phyloP scores from a whole-genome alignment of 2,888 invertebrate genomes.

The Cerceris rybyensis region DNA sequence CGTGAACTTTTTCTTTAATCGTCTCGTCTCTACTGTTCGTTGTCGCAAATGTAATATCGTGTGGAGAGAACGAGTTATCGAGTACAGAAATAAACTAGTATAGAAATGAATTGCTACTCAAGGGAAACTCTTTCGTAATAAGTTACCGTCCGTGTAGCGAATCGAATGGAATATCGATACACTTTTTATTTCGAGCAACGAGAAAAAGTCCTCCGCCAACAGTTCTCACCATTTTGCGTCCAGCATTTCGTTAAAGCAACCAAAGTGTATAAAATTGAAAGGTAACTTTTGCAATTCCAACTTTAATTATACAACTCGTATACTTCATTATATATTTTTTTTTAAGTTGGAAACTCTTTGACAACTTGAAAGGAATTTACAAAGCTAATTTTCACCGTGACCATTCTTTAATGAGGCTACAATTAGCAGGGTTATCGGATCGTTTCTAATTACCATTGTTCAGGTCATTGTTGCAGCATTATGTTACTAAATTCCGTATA shows the following conservation, averaged over 20 bases:
- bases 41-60: background rate
- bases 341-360: no score
- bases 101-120: conserved; percentile 3
- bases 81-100: conserved; percentile 8
- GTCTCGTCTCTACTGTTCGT: no score
- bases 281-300: background rate
- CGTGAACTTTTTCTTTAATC: no score
- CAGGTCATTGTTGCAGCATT: no score
- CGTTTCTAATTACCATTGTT: no score
- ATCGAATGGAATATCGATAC: conserved; percentile 8
- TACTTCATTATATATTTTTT: background rate
- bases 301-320: background rate
- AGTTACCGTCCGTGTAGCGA: conserved; percentile 12
- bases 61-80: background rate
- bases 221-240: background rate
- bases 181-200: background rate
- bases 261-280: background rate
- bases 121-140: conserved; percentile 25
- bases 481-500: no score
- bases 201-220: conserved; percentile 25
- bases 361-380: no score
- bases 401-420: no score
- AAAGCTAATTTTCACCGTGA: no score
- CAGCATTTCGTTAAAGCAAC: background rate
- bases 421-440: no score